A percentile compares a stretch with the other conserved stretches of the same genome.
Conservation (phyloP, 1,140 invertebrate species). For the Theocolax elegans region DNA sequence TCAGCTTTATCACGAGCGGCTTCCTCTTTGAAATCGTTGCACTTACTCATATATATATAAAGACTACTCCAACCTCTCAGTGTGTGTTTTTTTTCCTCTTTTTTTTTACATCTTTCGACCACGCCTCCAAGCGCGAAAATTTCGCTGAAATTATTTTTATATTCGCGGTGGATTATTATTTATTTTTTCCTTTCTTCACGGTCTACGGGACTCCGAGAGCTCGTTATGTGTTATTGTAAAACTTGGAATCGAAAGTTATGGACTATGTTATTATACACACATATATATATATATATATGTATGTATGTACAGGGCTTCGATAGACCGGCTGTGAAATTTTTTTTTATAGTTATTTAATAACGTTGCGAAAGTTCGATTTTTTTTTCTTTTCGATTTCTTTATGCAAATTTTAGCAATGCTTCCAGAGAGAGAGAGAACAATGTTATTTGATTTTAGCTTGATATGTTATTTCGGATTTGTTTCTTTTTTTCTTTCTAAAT, state of each 20-base stretch:
- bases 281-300: no score
- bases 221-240: background rate
- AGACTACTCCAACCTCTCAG: no score
- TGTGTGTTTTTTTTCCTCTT: background rate
- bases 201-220: background rate
- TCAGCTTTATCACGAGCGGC: background rate
- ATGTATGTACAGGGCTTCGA: background rate
- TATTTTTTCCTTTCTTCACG: slow-evolving; percentile 24
- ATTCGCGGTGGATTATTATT: slow-evolving; percentile 12
- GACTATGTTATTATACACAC: no score
- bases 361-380: background rate
- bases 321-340: background rate
- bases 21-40: background rate
- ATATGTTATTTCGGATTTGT: no score
- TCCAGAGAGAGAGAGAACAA: no score
- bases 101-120: background rate
- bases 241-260: slow-evolving; percentile 21
- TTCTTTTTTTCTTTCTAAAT: no score
- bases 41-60: no score
- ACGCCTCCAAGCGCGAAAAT: slow-evolving; percentile 24
- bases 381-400: background rate
- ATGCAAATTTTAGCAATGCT: no score
- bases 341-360: background rate
- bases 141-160: slow-evolving; percentile 20
- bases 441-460: no score